Base-by-base conservation (phyloP, 2,888 invertebrate genomes). In the Rapana venosa region DNA sequence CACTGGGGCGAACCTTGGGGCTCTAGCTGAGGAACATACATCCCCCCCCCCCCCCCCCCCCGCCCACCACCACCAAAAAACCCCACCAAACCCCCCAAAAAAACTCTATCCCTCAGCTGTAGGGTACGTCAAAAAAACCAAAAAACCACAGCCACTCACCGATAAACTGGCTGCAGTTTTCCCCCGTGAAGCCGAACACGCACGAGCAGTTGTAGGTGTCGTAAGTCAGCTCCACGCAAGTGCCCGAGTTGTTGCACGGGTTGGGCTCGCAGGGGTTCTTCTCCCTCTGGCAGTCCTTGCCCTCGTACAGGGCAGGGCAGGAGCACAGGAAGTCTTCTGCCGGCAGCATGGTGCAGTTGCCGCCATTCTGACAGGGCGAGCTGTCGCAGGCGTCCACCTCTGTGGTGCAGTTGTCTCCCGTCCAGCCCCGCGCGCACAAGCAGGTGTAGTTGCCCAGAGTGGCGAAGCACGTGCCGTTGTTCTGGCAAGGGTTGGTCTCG, bases 361-460 rank as follows among this genome's bases (percentile, higher is more conserved):
- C 91, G 22, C 89, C 88, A 84, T 91, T 90, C 8, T 70, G 56
- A 84, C 91, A 91, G 0, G 91, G 91, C 6, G 88, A 47, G 58
- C 79, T 66, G 5, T 70, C 87, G 74, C 91, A 91, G n/a, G 88
- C 85, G n/a, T 88, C 58, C 22, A 88, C 86, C 32, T 88, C 85
- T 11, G 84, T 83, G 20, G 56, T 74, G 66, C 90, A 90, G 20
- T 70, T 22, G n/a, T 77, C 15, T 88, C 90, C 90, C 8, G 83
- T 90, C 88, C 86, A 90, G 20, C 88, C 90, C 30, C 32, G 17
- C 0, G 56, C 58, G 77, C 90, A 90, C 22, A 22, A 61, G 66
- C 90, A 90, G 0, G 84, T 88, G 86, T 88, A 90, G 56, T 74
- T 74, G 0, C 88, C 88, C 15, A 90, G 4, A 17, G 70, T 70